Base-by-base conservation (phyloP, 2,797 vertebrate species). In the Sebastes matsubarae region DNA sequence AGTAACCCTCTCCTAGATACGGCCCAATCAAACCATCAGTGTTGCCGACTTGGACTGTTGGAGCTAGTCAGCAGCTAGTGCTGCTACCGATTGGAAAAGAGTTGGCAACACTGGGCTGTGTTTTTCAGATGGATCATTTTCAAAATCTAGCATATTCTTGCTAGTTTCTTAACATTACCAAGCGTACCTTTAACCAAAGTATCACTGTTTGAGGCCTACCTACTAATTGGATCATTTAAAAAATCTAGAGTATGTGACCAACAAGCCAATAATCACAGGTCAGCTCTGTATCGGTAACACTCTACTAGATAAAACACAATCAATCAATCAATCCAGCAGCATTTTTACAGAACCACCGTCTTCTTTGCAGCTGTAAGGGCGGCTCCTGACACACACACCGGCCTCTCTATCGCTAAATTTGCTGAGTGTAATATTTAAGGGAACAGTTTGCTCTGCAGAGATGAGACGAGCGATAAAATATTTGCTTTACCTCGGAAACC, bases 401-500 rank as follows among this genome's bases (percentile, higher is more conserved):
- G 42, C 42, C 16, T 13, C 14, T 82, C 22, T 10, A 34, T 76
- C 79, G 80, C 46, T 67, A 71, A 80, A 86, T 84, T 67, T 86
- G 74, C 86, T 84, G 82, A 90, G 68, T 82, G 72, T 75, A 68
- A 79, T 77, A 78, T 87, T 76, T 72, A 84, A 79, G 61, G 20
- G 29, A 92, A 82, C 58, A 64, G 36, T 81, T 86, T 85, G 69
- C 68, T 82, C 83, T 68, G 75, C 58, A 16, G 60, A 84, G 73
- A 89, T 85, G 73, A 87, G 80, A 90, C 54, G 5, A 72, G 68
- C 6, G 83, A 87, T 88, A 74, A 87, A 90, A 94, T 91, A 87
- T 93, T 92, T 91, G 80, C 84, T 81, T 85, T 85, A 70, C 84
- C 83, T 89, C 70, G 18, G 78, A 87, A 91, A 89, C 84, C 85